These are phyloP conservation scores for Stegostoma tigrinum DNA, from an alignment of 2,113 vertebrate species.

Conservation along the genomic window DNA sequence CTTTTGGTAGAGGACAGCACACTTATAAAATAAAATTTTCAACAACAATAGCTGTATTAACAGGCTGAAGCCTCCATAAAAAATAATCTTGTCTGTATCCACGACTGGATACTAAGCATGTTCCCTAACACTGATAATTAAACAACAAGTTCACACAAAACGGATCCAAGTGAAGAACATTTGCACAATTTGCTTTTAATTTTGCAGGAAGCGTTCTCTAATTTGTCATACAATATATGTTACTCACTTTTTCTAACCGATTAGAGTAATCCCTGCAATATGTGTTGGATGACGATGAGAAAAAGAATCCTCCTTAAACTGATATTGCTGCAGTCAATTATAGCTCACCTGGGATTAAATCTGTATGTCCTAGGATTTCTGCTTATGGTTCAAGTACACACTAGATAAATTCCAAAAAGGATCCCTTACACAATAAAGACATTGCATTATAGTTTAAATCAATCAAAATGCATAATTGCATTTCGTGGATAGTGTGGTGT, in stretches of 20 bases:
- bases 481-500: background rate
- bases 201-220: background rate
- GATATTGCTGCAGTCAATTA: background rate
- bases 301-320: background rate
- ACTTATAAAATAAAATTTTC: background rate
- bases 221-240: background rate
- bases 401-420: background rate
- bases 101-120: background rate
- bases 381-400: background rate
- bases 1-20: background rate
- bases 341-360: background rate
- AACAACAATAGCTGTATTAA: background rate
- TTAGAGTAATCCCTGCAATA: background rate
- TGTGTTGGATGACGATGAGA: background rate
- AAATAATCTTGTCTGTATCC: background rate
- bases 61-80: background rate
- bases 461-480: background rate
- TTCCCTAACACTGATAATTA: background rate
- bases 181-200: background rate
- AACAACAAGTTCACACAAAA: background rate
- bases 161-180: background rate
- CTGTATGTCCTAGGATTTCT: background rate
- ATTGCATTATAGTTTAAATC: background rate
- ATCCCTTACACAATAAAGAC: background rate
- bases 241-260: background rate